Percentiles rank a stretch among this genome's conserved stretches.
phyloP scores from a whole-genome alignment of 1,140 invertebrate species.

The Papilio xuthus region DNA sequence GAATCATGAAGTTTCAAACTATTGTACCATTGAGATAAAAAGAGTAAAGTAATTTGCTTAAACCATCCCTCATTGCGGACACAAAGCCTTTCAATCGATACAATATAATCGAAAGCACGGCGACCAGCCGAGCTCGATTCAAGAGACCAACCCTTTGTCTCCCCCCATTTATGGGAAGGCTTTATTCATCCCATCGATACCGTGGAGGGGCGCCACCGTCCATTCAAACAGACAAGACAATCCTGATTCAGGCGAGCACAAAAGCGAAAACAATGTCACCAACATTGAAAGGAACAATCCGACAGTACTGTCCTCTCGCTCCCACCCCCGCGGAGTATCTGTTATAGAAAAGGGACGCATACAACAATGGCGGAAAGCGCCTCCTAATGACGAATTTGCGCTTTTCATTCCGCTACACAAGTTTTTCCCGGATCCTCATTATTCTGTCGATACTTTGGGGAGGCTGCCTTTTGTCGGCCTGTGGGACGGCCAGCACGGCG shows the following conservation, averaged over 20 bases:
- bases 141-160: constrained; percentile 79
- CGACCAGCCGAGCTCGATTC: constrained; percentile 77
- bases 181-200: constrained; percentile 74
- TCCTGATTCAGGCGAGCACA: constrained; percentile 81
- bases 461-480: constrained; percentile 63
- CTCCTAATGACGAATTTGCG: constrained; percentile 81
- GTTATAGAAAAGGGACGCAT: constrained; percentile 58
- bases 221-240: constrained; percentile 82
- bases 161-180: constrained; percentile 76
- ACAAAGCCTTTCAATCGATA: constrained; percentile 78
- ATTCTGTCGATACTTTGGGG: constrained; percentile 76
- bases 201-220: constrained; percentile 78
- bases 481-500: constrained; percentile 71
- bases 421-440: constrained; percentile 81
- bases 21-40: constrained; percentile 61
- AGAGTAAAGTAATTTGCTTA: constrained; percentile 80
- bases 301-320: constrained; percentile 74
- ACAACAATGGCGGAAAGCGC: constrained; percentile 78
- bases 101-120: constrained; percentile 78
- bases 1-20: constrained; percentile 43
- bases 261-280: constrained; percentile 81
- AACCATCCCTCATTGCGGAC: constrained; percentile 73
- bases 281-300: constrained; percentile 82
- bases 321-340: constrained; percentile 45
- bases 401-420: constrained; percentile 81